Percentiles rank a stretch among this genome's conserved stretches.
Evolutionary conservation across 1,140 invertebrate genomes (phyloP).

Genomic region (Nymphalis io): DNA sequence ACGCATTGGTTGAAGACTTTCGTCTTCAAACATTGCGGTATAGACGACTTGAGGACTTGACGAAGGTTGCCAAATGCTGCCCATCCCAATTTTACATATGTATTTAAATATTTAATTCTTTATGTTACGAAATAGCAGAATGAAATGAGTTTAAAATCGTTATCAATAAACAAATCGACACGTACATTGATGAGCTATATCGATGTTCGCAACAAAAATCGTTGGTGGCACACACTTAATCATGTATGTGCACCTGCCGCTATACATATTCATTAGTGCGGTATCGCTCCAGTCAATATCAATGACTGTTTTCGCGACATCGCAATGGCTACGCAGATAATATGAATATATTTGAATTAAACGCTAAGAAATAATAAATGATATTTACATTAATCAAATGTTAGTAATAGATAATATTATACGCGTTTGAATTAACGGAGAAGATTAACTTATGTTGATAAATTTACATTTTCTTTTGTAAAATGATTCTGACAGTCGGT

Average conservation of each 20-base stretch:
- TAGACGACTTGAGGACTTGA: too few relatives aligned
- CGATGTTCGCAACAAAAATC: constrained; percentile 70
- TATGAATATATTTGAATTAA: constrained; percentile 10
- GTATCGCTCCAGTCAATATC: constrained; percentile 69
- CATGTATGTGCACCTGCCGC: constrained; percentile 66
- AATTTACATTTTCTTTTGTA: too few relatives aligned
- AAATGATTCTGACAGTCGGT: too few relatives aligned
- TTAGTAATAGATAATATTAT: too few relatives aligned
- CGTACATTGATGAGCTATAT: constrained; percentile 57
- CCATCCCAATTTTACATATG: too few relatives aligned
- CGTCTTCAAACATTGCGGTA: too few relatives aligned
- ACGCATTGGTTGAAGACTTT: too few relatives aligned
- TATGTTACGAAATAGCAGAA: neutral
- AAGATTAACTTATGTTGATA: too few relatives aligned
- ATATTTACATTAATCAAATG: too few relatives aligned
- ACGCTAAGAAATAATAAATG: neutral
- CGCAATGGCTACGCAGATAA: constrained; percentile 40
- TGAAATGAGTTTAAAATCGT: constrained; percentile 15
- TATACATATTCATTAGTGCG: constrained; percentile 75
- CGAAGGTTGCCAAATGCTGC: too few relatives aligned
- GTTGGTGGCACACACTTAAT: constrained; percentile 74
- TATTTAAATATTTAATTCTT: too few relatives aligned
- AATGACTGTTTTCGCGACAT: constrained; percentile 66
- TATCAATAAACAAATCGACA: constrained; percentile 54
- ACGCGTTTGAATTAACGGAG: too few relatives aligned